phyloP scores from a whole-genome alignment of 1,140 invertebrate species.

The Colletes latitarsis region DNA sequence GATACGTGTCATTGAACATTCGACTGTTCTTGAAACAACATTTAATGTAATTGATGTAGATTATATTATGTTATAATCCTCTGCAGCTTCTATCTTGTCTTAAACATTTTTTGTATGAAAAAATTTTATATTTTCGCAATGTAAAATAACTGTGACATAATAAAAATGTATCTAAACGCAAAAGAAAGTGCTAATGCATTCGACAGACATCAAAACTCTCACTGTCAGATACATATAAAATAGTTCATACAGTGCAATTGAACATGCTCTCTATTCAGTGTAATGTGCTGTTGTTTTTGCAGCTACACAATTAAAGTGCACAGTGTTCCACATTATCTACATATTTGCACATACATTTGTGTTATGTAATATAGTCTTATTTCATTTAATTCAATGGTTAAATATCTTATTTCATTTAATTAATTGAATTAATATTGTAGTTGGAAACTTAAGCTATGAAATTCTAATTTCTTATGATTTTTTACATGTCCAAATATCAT shows the following conservation, averaged over 20 bases:
- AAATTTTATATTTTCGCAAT: conserved; percentile 29
- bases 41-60: background rate
- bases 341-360: conserved; percentile 54
- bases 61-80: background rate
- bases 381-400: conserved; percentile 3
- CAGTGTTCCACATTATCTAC: conserved; percentile 58
- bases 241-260: conserved; percentile 75
- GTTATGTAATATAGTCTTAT: conserved; percentile 41
- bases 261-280: conserved; percentile 76
- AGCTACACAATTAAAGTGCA: conserved; percentile 66
- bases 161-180: conserved; percentile 63
- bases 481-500: background rate
- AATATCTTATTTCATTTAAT: background rate
- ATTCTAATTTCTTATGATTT: background rate
- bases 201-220: conserved; percentile 81
- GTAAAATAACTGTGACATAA: conserved; percentile 45
- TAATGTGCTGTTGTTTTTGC: conserved; percentile 63
- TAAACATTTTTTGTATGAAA: conserved; percentile 9
- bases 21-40: background rate
- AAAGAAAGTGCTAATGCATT: conserved; percentile 79
- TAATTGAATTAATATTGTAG: background rate
- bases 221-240: conserved; percentile 80
- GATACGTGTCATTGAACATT: background rate
- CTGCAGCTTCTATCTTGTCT: background rate
- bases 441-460: background rate